Base-by-base conservation (phyloP, 2,797 vertebrate genomes). In the Rhabdomys pumilio region DNA sequence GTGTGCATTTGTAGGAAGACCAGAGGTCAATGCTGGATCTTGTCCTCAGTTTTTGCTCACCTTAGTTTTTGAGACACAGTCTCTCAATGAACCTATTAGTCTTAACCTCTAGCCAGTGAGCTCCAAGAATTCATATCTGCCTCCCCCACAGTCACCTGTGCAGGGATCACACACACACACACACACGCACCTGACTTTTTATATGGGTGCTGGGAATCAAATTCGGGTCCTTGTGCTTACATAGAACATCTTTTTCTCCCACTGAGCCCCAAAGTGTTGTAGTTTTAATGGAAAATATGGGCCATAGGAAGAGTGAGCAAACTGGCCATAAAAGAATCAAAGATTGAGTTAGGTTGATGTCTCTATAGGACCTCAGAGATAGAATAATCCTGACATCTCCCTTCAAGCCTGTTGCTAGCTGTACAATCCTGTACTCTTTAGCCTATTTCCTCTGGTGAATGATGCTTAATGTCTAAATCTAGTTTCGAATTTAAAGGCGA, bases 401-500 rank as follows among this genome's bases (percentile, higher is more conserved):
- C 41, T 85, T 31, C 6, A 34, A 26, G 59, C 61, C 72, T 93
- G 53, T 84, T 63, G 72, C 89, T 94, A 87, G 38, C 84, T 65
- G 0, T n/a, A 69, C 9, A 61, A 6, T 86, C 24, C 34, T 10
- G 38, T 3, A 2, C 26, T 26, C 11, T 38, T 17, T 29, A 17
- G 10, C 19, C 47, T 13, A 1, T 13, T 84, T 82, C 53, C 85
- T 90, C 93, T 22, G 65, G 47, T 86, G 50, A 77, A 38, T 73
- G 55, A 59, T 59, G 72, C 53, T 96, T 59, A 55, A 6, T 75
- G 65, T 80, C 84, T 94, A 90, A 79, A 50, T 94, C 93, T 80
- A 88, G 84, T 83, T 97, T 89, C 93, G 75, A 96, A 94, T 93
- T 93, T 96, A 93, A 96, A 97, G 94, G 57, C 67, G 82, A 91